Evolutionary conservation across 2,113 vertebrate genomes (phyloP).

Genomic region (Nannospalax galili): DNA sequence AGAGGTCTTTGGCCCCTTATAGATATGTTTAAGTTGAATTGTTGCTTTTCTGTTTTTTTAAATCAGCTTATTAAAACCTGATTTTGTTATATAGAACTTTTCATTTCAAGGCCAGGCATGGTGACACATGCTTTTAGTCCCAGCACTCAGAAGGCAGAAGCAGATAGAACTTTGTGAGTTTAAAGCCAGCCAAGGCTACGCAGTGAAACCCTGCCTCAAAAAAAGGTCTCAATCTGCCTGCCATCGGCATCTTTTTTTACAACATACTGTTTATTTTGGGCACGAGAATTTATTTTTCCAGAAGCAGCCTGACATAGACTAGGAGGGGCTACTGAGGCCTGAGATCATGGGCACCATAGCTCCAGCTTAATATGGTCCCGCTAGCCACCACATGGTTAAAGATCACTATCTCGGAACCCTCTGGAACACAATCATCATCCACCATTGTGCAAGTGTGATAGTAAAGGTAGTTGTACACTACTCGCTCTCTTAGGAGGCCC

Average conservation of each 20-base stretch:
- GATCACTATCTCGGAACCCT: not conserved
- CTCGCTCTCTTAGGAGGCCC: not conserved
- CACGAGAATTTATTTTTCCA: not conserved
- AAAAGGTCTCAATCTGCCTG: too few relatives aligned
- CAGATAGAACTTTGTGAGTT: too few relatives aligned
- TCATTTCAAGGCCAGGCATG: not conserved
- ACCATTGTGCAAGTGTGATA: not conserved
- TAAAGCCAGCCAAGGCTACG: not conserved
- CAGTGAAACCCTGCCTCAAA: too few relatives aligned
- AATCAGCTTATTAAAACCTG: slow-evolving; percentile 43
- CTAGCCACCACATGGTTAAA: not conserved
- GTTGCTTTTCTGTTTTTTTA: slow-evolving; percentile 6
- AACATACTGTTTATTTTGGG: not conserved
- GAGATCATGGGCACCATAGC: not conserved
- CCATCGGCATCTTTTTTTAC: not conserved
- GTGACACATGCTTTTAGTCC: too few relatives aligned
- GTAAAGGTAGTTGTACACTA: not conserved
- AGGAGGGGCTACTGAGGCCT: not conserved
- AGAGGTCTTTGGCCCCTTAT: not conserved
- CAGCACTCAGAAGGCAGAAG: too few relatives aligned
- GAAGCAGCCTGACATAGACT: not conserved
- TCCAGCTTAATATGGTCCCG: not conserved
- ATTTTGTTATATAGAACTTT: not conserved
- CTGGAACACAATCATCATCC: not conserved
- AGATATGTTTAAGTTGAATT: slow-evolving; percentile 8